Base-by-base conservation (phyloP, 2,888 invertebrate genomes). In the Dynastes tityus region DNA sequence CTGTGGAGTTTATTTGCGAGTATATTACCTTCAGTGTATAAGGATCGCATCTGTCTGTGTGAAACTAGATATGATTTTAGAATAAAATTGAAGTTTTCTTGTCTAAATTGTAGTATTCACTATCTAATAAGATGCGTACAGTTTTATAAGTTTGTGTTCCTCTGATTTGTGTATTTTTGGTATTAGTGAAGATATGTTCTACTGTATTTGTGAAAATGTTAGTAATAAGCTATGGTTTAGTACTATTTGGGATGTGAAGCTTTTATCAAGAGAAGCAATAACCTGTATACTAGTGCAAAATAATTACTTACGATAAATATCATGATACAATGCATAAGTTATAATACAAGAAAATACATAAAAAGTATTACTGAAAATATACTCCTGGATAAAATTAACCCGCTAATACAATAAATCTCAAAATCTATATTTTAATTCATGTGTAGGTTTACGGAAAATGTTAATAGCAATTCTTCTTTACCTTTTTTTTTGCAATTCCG, bases 11-110 rank as follows among this genome's bases (percentile, higher is more conserved):
- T 73, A 61, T 61, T 40, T 73, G 58, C 73, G 22, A 45, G 73
- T 71, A 71, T 70, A 70, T 73, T 74, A 79, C 79, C 79, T 78
- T 78, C 45, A 51, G 74, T 71, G 81, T 77, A 68, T 67, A 77
- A 81, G 79, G 32, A 37, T 37, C 32, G 80, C 81, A 80, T 81
- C 80, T 82, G 81, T 82, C 32, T 71, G 71, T 73, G 80, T 80
- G 53, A 78, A 70, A 79, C 58, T 82, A 22, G 11, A 73, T 29
- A 61, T 68, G 22, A 11, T 27, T 40, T 61, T 27, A 3, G 58
- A 73, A 73, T 55, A 71, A 40, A 11, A 40, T 74, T 74, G 67
- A 70, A 67, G 51, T 68, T 53, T 65, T 11, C 8, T 73, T 71
- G 61, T 61, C 0, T 67, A 74, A 40, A 65, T 70, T 32, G 55